These are phyloP conservation scores for Karalla daura DNA, from an alignment of 2,797 vertebrate genomes.

Conservation along the genomic window DNA sequence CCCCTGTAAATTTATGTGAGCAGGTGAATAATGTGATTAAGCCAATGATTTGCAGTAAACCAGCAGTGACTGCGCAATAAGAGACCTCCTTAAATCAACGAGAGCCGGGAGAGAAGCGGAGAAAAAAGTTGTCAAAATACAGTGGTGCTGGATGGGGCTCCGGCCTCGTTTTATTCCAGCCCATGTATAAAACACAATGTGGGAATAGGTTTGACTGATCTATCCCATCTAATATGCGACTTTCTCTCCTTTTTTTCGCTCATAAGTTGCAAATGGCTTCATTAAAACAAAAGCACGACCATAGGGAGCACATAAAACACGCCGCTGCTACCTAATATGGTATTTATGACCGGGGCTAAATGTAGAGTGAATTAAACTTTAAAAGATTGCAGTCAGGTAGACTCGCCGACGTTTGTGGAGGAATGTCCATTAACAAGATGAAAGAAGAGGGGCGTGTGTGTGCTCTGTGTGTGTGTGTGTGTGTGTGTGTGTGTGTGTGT, in stretches of 20 bases:
- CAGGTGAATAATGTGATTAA: conserved; percentile 62
- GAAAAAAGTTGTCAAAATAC: conserved; percentile 47
- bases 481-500: conserved; percentile 13
- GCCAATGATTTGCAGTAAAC: conserved; percentile 50
- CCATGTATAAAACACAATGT: conserved; percentile 93
- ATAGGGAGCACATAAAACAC: conserved; percentile 92
- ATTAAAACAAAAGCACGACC: conserved; percentile 99
- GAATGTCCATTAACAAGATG: conserved; percentile 96
- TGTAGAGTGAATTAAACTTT: conserved; percentile 99
- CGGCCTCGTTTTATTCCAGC: conserved; percentile 81
- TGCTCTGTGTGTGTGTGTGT: conserved; percentile 11
- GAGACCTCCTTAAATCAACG: conserved; percentile 60
- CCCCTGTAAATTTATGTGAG: conserved; percentile 13
- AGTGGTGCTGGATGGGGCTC: conserved; percentile 33
- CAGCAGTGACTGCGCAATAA: conserved; percentile 26
- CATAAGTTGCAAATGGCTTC: conserved; percentile 99
- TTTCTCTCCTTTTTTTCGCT: conserved; percentile 77
- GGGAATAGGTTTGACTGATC: conserved; percentile 97
- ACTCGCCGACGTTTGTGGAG: conserved; percentile 88
- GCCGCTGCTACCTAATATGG: conserved; percentile 95
- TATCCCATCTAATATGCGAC: conserved; percentile 90
- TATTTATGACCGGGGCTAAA: conserved; percentile 98
- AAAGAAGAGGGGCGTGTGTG: conserved; percentile 79
- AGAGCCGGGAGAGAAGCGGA: too few relatives aligned
- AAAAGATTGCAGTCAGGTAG: conserved; percentile 98